phyloP scores from a whole-genome alignment of 2,797 vertebrate genomes.

The Nyctibius grandis region DNA sequence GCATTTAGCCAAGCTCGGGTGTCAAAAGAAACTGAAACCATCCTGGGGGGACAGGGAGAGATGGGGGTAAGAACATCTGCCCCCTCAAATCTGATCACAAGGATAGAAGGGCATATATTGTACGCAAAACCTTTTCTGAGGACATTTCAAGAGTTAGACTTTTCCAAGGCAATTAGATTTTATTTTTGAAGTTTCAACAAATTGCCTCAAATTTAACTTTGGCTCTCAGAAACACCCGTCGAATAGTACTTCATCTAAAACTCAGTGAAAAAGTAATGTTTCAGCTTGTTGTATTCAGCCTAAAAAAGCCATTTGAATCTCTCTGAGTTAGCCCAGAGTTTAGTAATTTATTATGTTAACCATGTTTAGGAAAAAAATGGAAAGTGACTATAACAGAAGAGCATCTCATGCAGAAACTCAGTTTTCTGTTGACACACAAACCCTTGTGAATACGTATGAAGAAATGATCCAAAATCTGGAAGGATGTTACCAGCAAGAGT shows the following conservation, averaged over 20 bases:
- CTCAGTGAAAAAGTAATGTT: neutral
- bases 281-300: neutral
- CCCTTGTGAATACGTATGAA: slow-evolving; percentile 75
- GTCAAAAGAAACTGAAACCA: neutral
- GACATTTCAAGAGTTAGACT: neutral
- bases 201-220: neutral
- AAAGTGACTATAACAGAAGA: slow-evolving; percentile 84
- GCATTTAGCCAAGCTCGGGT: neutral
- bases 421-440: slow-evolving; percentile 81
- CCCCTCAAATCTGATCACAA: neutral
- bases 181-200: neutral
- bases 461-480: slow-evolving; percentile 74
- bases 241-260: neutral
- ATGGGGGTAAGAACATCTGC: neutral
- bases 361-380: slow-evolving; percentile 85
- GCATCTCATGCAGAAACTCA: slow-evolving; percentile 80
- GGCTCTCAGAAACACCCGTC: neutral
- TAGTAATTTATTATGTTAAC: slow-evolving; percentile 77
- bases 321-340: slow-evolving; percentile 12
- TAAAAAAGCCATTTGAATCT: neutral
- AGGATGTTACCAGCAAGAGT: slow-evolving; percentile 72
- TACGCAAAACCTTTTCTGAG: neutral
- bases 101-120: neutral
- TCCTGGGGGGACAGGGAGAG: neutral
- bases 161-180: neutral